Conservation (phyloP, 2,113 vertebrate species). For the Nyctereutes procyonoides region DNA sequence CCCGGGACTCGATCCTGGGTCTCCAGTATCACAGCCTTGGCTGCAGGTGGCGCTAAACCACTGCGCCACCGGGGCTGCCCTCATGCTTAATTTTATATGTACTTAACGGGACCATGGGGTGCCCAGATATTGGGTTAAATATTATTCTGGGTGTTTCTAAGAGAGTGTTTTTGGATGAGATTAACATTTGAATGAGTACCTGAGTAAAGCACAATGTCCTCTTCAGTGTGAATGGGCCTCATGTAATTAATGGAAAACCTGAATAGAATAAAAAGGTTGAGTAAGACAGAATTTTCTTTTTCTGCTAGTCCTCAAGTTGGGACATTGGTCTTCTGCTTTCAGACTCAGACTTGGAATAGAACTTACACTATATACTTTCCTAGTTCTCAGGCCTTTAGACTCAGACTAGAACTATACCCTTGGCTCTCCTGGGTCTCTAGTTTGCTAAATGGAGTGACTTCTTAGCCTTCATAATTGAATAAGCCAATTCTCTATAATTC, state of each 20-base stretch:
- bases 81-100: background rate
- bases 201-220: background rate
- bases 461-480: background rate
- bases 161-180: background rate
- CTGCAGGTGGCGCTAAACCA: too few relatives aligned
- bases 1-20: too few relatives aligned
- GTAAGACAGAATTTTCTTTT: background rate
- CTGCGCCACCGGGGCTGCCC: too few relatives aligned
- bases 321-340: background rate
- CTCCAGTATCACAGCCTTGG: too few relatives aligned
- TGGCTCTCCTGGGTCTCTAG: background rate
- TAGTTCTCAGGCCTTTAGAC: background rate
- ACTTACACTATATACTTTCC: background rate
- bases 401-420: background rate
- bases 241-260: background rate
- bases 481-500: background rate
- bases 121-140: background rate
- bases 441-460: background rate
- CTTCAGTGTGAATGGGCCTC: background rate
- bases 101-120: background rate
- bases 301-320: background rate
- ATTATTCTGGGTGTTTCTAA: background rate
- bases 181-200: background rate
- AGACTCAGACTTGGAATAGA: background rate
- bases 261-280: background rate